Percentiles rank a stretch among this genome's conserved stretches.
Evolutionary conservation across 1,140 invertebrate genomes (phyloP).

Genomic region (Leptestheria dahalacensis): DNA sequence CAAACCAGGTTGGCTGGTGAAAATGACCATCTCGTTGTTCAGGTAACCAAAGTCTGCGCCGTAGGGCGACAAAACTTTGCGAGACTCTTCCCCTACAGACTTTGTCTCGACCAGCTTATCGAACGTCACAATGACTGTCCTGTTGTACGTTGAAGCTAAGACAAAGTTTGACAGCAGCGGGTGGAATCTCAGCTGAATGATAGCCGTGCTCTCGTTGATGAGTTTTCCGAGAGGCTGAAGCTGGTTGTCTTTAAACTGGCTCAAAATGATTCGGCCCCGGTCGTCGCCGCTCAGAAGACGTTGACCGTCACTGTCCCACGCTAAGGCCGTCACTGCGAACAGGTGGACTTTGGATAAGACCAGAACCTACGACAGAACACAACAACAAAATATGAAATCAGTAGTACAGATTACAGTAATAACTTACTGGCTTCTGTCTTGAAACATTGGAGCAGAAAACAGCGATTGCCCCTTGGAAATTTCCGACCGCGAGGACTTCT

Average conservation of each 20-base stretch:
- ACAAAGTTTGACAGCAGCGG: background rate
- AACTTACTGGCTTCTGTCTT: background rate
- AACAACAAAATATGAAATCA: background rate
- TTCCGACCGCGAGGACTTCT: background rate
- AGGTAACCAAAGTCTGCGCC: constrained; percentile 5
- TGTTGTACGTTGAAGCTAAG: background rate
- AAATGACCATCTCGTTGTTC: constrained; percentile 1
- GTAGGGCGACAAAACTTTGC: constrained; percentile 1
- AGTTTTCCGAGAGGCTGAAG: background rate
- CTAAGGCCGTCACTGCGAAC: background rate
- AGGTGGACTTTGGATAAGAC: background rate
- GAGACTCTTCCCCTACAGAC: background rate
- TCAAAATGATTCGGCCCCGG: background rate
- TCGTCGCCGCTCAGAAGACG: constrained; percentile 2
- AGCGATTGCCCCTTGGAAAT: background rate
- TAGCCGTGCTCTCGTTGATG: background rate
- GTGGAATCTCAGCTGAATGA: constrained; percentile 8
- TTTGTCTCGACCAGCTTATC: background rate
- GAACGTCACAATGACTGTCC: background rate
- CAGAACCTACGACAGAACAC: background rate
- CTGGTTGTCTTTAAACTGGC: background rate
- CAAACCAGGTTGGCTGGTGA: background rate
- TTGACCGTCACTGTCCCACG: background rate
- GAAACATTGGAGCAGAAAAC: constrained; percentile 1
- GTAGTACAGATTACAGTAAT: background rate